Evolutionary conservation across 1,140 invertebrate genomes (phyloP).

Genomic region (Triops longicaudatus): DNA sequence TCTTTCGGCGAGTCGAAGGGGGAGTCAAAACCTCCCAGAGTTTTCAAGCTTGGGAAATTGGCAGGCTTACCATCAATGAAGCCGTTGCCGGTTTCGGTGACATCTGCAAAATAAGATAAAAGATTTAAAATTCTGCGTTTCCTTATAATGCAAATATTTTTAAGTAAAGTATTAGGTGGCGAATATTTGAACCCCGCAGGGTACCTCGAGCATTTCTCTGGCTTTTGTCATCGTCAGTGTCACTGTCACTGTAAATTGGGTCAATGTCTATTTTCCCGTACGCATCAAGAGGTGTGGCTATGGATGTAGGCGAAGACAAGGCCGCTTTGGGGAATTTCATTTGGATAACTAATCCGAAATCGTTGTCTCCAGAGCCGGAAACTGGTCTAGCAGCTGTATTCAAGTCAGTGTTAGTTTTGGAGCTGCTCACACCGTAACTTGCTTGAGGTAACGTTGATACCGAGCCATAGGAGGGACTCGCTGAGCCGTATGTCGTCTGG

Average conservation of each 20-base stretch:
- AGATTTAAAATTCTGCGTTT: background rate
- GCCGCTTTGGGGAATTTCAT: constrained; percentile 2
- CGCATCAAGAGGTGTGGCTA: background rate
- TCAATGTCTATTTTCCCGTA: background rate
- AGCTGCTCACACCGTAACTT: background rate
- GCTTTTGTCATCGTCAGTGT: background rate
- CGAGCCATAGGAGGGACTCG: background rate
- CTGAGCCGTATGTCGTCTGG: background rate
- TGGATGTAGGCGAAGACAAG: background rate
- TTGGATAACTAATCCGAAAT: background rate
- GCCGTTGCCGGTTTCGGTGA: background rate
- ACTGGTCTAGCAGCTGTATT: background rate
- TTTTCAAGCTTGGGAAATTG: constrained; percentile 24
- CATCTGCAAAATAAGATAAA: background rate
- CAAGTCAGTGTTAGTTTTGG: background rate
- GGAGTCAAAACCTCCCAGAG: constrained; percentile 24
- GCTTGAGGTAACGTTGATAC: background rate
- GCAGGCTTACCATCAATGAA: constrained; percentile 21
- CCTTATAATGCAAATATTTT: too few species aligned
- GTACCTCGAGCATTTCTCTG: background rate
- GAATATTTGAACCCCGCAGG: too few species aligned
- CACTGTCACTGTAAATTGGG: background rate
- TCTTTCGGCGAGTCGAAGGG: background rate
- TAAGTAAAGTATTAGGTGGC: too few species aligned
- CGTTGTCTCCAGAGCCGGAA: background rate